Conservation (phyloP, 2,797 vertebrate species). For the Pseudocheirus occidentalis region DNA sequence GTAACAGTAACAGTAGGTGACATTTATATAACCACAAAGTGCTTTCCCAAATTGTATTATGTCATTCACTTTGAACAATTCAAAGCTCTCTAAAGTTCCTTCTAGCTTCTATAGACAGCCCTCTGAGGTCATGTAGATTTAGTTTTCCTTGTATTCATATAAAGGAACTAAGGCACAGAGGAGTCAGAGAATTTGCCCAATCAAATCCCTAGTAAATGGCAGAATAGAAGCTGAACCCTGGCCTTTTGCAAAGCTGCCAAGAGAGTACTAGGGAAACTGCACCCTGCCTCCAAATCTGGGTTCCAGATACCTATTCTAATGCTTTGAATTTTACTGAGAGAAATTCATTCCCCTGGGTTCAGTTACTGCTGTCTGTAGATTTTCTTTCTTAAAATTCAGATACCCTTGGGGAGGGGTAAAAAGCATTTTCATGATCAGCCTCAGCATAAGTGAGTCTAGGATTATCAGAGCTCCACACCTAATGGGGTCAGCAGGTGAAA, state of each 20-base stretch:
- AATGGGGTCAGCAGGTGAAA: not conserved
- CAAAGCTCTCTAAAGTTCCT: not conserved
- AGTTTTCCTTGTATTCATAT: not conserved
- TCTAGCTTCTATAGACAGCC: not conserved
- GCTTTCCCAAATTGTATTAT: not conserved
- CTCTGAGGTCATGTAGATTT: not conserved
- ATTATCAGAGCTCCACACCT: not conserved
- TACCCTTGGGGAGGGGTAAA: not conserved
- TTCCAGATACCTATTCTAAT: not conserved
- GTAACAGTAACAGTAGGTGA: not conserved
- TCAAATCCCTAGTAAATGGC: not conserved
- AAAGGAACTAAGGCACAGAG: not conserved
- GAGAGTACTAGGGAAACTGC: not conserved
- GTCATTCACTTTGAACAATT: not conserved
- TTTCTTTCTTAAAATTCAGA: not conserved
- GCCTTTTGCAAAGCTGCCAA: not conserved
- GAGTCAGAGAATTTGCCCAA: not conserved
- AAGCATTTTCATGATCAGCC: not conserved
- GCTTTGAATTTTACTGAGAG: not conserved
- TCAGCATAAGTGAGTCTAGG: not conserved
- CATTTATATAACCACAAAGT: not conserved
- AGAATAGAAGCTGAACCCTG: not conserved
- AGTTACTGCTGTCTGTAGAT: not conserved
- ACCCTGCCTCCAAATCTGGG: not conserved
- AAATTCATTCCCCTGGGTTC: not conserved